Evolutionary conservation across 2,888 invertebrate genomes (phyloP).

Genomic region (Kuschelorhynchus macadamiae): DNA sequence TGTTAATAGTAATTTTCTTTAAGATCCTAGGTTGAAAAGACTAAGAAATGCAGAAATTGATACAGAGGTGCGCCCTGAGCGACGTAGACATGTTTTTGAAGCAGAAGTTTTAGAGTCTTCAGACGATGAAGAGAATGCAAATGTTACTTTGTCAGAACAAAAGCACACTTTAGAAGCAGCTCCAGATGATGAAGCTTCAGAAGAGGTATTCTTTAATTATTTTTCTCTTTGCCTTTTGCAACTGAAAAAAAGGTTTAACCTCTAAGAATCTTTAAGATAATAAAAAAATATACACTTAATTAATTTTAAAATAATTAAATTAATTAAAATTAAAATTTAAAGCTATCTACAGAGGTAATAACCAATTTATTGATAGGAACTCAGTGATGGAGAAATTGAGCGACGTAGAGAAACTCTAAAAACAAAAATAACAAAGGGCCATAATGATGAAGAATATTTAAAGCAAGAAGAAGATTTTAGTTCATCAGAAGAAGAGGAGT

Average conservation of each 20-base stretch:
- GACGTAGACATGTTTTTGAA: conserved; percentile 77
- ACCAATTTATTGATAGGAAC: too few species aligned
- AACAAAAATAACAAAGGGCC: conserved; percentile 75
- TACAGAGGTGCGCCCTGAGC: conserved; percentile 71
- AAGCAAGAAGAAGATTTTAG: conserved; percentile 82
- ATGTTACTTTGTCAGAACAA: conserved; percentile 62
- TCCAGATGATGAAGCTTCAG: conserved; percentile 77
- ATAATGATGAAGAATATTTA: conserved; percentile 82
- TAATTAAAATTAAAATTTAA: too few species aligned
- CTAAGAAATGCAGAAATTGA: conserved; percentile 72
- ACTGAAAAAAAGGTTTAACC: too few species aligned
- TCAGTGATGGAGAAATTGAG: conserved; percentile 77
- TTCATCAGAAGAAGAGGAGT: conserved; percentile 79
- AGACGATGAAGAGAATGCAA: conserved; percentile 72
- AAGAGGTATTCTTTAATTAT: conserved; percentile 70
- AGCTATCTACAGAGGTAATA: too few species aligned
- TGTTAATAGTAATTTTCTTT: too few species aligned
- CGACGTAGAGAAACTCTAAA: conserved; percentile 80
- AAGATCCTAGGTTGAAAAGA: conserved; percentile 84
- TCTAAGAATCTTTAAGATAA: too few species aligned
- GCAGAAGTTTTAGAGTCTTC: conserved; percentile 77
- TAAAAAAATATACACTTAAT: too few species aligned
- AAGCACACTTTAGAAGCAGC: conserved; percentile 68
- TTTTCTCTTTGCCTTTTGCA: neutral
- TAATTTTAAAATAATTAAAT: too few species aligned